Percentiles rank a stretch among this genome's conserved stretches.
These are phyloP conservation scores for Dynastes hyllus DNA, from an alignment of 2,888 invertebrate species.

Conservation along the genomic window DNA sequence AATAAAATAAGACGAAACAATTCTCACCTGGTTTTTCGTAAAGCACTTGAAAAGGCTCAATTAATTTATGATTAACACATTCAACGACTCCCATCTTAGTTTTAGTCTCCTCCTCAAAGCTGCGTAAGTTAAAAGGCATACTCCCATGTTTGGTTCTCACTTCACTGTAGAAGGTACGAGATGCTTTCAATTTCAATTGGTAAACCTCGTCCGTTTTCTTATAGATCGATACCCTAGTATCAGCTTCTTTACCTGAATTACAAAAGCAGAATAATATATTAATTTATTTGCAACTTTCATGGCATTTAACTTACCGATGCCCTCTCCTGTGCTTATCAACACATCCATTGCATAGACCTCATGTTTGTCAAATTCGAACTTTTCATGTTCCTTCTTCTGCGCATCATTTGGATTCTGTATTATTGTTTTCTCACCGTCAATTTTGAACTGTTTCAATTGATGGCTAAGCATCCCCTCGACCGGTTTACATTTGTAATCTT, in stretches of 20 bases:
- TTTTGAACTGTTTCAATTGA: conserved; percentile 95
- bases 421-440: conserved; percentile 98
- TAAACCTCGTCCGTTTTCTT: conserved; percentile 99
- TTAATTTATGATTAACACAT: conserved; percentile 97
- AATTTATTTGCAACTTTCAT: conserved; percentile 28
- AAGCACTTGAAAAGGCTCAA: conserved; percentile 97
- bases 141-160: conserved; percentile 93
- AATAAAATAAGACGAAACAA: neutral
- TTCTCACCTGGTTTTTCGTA: conserved; percentile 80
- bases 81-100: conserved; percentile 98
- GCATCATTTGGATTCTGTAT: conserved; percentile 98
- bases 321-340: conserved; percentile 96
- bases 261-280: neutral
- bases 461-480: conserved; percentile 95
- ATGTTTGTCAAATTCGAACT: conserved; percentile 94
- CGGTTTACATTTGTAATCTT: conserved; percentile 96
- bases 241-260: conserved; percentile 86
- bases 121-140: conserved; percentile 97
- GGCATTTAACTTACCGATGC: conserved; percentile 75
- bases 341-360: conserved; percentile 99
- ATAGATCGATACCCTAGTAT: conserved; percentile 96
- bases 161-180: conserved; percentile 92
- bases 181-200: conserved; percentile 97
- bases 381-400: conserved; percentile 97
- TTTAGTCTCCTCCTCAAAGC: conserved; percentile 97